Percentiles rank a stretch among this genome's conserved stretches.
Conservation (phyloP, 2,888 invertebrate species). For the Parnassius glacialis region DNA sequence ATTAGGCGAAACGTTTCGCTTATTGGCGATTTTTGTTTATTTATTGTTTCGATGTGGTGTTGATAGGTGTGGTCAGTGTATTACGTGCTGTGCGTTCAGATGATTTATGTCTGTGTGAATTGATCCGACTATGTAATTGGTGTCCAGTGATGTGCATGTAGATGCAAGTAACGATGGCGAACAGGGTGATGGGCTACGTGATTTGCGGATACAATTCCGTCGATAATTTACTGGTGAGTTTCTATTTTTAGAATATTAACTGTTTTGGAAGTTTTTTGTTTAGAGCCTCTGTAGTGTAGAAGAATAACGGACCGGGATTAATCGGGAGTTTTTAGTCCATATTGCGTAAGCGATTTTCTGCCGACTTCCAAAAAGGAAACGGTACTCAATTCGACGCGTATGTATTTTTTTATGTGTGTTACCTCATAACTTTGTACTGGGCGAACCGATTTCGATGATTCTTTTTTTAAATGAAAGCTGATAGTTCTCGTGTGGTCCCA, state of each 20-base stretch:
- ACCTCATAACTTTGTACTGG: too few relatives aligned
- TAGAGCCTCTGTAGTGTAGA: too few relatives aligned
- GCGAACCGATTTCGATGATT: too few relatives aligned
- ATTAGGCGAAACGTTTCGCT: background rate
- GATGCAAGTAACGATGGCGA: slow-evolving; percentile 56
- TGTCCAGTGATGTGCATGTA: slow-evolving; percentile 34
- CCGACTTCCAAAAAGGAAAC: too few relatives aligned
- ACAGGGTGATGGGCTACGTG: slow-evolving; percentile 79
- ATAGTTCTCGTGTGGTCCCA: too few relatives aligned
- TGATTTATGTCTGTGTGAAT: slow-evolving; percentile 3
- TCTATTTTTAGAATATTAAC: background rate
- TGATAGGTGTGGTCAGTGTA: background rate
- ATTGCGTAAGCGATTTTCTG: too few relatives aligned
- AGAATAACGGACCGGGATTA: too few relatives aligned
- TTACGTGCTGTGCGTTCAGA: background rate
- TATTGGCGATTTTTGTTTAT: slow-evolving; percentile 8
- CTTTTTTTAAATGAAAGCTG: too few relatives aligned
- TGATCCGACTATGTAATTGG: slow-evolving; percentile 30
- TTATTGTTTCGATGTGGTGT: background rate
- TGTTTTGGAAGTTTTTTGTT: too few relatives aligned
- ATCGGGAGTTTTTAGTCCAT: too few relatives aligned
- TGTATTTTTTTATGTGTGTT: too few relatives aligned
- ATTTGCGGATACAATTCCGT: slow-evolving; percentile 82
- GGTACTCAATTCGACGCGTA: too few relatives aligned
- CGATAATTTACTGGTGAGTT: slow-evolving; percentile 79